Evolutionary conservation across 2,797 vertebrate species (phyloP), one percentile per base, ranked within the genome.

Genomic region (Oreochromis grahami): DNA sequence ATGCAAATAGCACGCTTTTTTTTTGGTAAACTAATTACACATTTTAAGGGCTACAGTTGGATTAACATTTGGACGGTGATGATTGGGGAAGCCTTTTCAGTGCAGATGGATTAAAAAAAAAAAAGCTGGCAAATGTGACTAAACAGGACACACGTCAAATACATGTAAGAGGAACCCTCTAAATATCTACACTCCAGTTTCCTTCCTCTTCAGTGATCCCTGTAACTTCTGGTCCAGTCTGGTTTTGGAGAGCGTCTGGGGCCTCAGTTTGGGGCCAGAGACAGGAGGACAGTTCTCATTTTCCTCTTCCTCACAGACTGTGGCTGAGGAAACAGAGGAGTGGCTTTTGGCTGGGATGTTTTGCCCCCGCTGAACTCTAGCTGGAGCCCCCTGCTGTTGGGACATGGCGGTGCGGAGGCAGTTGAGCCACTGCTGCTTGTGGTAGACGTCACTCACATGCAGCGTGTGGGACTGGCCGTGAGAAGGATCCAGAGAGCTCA

Each of bases 361-460:
- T 8, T 96, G 94, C 0, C 81, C 94, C 24, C 95, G 95, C 7
- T 96, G 96, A 48, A 9, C 51, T 36, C 8, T 63, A 5, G 84
- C 78, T 55, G 79, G 86, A 19, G 85, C 86, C 77, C 36, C 85
- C 79, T 94, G 97, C 88, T 97, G 96, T 0, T 96, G 96, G 2
- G 96, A 89, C 7, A 98, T 93, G 14, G 98, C 98, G 0, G 88
- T 84, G 21, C 97, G 97, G 13, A 99, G 95, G 79, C 97, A 98
- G 80, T 97, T 98, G 79, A 98, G 96, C 98, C 99, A 99, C 77
- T 99, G 98, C 93, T 99, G 99, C 94, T 99, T 99, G 95, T 98
- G 98, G 95, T 99, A 99, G 36, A 99, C 84, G 1, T 99, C 98
- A 1, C 98, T 98, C 92, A 98, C 97, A 79, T 98, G 97, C 29